Conservation (phyloP, 2,113 vertebrate genomes). For the Corydoras sp. region DNA sequence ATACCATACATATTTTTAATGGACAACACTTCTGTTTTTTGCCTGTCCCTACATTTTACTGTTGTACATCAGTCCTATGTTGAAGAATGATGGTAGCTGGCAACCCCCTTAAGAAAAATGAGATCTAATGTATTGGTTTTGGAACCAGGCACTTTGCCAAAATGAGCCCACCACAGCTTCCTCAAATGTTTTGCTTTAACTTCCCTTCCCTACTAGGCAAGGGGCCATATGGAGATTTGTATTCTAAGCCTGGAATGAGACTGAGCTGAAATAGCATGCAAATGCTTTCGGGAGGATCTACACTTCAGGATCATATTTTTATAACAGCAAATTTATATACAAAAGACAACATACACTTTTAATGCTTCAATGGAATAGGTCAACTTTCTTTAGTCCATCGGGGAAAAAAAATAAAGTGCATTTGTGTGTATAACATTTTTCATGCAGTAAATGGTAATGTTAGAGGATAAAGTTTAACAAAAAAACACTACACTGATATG, state of each 20-base stretch:
- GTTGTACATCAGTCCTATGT: not conserved
- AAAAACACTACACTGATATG: too few species aligned
- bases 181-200: not conserved
- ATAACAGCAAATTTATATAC: constrained; percentile 25
- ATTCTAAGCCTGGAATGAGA: not conserved
- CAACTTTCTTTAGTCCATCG: not conserved
- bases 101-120: constrained; percentile 11
- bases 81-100: constrained; percentile 26
- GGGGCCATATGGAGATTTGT: constrained; percentile 10
- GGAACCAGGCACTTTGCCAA: constrained; percentile 23
- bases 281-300: constrained; percentile 1
- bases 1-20: too few species aligned
- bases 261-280: constrained; percentile 15
- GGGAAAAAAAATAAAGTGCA: not conserved
- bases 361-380: not conserved
- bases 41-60: not conserved
- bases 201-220: not conserved
- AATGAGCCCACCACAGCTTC: not conserved
- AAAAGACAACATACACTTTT: not conserved
- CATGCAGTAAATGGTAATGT: too few species aligned
- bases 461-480: too few species aligned
- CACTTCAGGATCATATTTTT: constrained; percentile 16
- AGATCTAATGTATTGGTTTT: constrained; percentile 22
- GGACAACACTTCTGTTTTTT: not conserved
- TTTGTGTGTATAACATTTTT: too few species aligned